phyloP scores from a whole-genome alignment of 1,140 invertebrate genomes.

The Bombus impatiens region DNA sequence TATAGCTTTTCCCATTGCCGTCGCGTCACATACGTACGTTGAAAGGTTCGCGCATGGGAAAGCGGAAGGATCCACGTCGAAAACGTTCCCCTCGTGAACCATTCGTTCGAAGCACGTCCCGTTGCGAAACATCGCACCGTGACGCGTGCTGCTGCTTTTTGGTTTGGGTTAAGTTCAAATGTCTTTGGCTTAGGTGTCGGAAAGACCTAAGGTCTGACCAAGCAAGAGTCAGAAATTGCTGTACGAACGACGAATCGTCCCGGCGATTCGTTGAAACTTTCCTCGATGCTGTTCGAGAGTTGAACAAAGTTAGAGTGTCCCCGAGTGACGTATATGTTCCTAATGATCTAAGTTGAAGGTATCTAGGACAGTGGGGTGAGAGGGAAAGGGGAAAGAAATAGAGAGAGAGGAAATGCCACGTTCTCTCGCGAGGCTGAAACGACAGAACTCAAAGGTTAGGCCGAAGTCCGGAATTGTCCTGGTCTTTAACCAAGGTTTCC shows the following conservation, averaged over 20 bases:
- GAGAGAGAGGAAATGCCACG: constrained; percentile 10
- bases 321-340: neutral
- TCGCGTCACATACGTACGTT: constrained; percentile 1
- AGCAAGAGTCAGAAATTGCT: neutral
- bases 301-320: neutral
- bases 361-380: neutral
- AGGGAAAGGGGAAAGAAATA: too few species aligned
- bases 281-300: neutral
- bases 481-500: constrained; percentile 54
- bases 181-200: too few species aligned
- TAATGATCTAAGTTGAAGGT: constrained; percentile 12
- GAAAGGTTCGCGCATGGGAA: neutral
- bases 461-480: constrained; percentile 49
- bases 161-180: too few species aligned
- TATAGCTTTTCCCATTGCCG: constrained; percentile 8
- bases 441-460: constrained; percentile 44
- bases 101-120: too few species aligned
- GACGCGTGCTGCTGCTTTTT: neutral
- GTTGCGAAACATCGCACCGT: neutral
- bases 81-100: neutral
- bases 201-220: neutral
- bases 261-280: neutral
- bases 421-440: neutral
- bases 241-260: neutral
- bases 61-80: neutral